phyloP scores from a whole-genome alignment of 2,888 invertebrate species.

The Netelia fuscicornis region DNA sequence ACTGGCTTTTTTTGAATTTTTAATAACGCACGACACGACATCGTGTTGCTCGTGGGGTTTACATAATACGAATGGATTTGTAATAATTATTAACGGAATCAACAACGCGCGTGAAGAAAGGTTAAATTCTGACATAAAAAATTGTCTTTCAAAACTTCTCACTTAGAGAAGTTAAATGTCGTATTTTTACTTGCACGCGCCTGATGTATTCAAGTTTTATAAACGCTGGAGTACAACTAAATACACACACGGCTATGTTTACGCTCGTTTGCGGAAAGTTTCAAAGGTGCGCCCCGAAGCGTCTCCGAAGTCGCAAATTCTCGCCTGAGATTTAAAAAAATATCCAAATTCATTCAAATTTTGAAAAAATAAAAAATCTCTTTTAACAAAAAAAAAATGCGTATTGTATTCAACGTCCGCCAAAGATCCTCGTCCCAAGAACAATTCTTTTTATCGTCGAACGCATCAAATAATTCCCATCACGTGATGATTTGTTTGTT shows the following conservation, averaged over 20 bases:
- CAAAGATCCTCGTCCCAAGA: no score
- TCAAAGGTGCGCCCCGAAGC: constrained; percentile 6
- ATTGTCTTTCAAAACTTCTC: constrained; percentile 8
- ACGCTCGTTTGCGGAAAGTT: constrained; percentile 34
- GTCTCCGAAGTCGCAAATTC: constrained; percentile 39
- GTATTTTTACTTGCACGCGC: constrained; percentile 24
- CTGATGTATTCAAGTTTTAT: constrained; percentile 21
- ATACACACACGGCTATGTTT: constrained; percentile 38
- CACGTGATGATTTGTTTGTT: not conserved
- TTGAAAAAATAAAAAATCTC: not conserved
- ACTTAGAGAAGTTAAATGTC: constrained; percentile 21
- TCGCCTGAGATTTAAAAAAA: constrained; percentile 11
- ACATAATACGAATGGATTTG: not conserved
- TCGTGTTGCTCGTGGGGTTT: not conserved
- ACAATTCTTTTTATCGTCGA: no score
- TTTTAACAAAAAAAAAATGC: no score
- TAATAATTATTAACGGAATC: no score
- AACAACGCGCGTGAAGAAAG: not conserved
- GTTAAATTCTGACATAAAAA: not conserved
- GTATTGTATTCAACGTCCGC: no score
- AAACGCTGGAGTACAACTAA: constrained; percentile 32
- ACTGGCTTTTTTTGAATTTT: not conserved
- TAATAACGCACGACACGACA: not conserved
- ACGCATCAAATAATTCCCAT: no score
- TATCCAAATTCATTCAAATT: constrained; percentile 20